Conservation (phyloP, 2,888 invertebrate species). For the Melieria crassipennis region DNA sequence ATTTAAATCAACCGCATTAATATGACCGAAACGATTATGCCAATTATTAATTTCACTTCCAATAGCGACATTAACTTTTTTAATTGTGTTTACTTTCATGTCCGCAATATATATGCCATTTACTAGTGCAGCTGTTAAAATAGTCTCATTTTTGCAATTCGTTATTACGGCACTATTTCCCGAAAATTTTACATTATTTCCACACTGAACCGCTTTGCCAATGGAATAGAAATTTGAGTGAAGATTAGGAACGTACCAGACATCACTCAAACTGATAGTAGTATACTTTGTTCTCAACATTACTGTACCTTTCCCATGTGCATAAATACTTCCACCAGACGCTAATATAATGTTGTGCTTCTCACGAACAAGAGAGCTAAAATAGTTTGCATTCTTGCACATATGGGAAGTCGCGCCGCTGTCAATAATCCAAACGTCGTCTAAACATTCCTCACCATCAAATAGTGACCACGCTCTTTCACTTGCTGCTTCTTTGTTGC, state of each 20-base stretch:
- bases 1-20: constrained; percentile 18
- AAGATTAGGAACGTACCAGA: constrained; percentile 32
- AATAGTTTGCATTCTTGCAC: constrained; percentile 17
- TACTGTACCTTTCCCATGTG: constrained; percentile 32
- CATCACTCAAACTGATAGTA: constrained; percentile 25
- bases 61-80: constrained; percentile 6
- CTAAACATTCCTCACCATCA: neutral
- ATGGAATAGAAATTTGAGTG: constrained; percentile 36
- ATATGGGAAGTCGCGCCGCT: constrained; percentile 37
- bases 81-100: neutral
- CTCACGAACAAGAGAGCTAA: neutral
- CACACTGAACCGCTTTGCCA: constrained; percentile 26
- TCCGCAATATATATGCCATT: constrained; percentile 27
- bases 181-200: constrained; percentile 17
- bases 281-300: constrained; percentile 27
- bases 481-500: constrained; percentile 7
- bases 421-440: constrained; percentile 26
- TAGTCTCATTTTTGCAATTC: constrained; percentile 14
- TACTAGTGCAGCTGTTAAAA: constrained; percentile 21
- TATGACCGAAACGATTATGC: constrained; percentile 1
- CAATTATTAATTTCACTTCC: constrained; percentile 12
- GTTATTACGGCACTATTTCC: constrained; percentile 14
- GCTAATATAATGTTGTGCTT: constrained; percentile 32
- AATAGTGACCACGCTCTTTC: neutral
- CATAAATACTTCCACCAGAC: constrained; percentile 28